Base-by-base conservation (phyloP, 1,140 invertebrate species). In the Neuroterus valhalla region DNA sequence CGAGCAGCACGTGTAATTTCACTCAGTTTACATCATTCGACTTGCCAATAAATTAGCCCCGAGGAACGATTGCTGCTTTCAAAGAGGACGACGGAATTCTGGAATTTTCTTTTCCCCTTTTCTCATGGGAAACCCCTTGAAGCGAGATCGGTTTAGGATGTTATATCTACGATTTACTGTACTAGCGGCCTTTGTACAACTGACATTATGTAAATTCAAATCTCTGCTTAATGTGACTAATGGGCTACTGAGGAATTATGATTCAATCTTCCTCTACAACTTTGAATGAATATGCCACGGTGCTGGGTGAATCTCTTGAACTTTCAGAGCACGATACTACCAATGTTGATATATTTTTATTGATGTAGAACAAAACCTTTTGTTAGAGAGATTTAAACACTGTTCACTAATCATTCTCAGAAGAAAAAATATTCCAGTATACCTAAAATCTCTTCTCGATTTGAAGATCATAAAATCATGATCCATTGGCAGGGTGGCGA, bases 11-110 rank as follows among this genome's bases (percentile, higher is more conserved):
- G 55, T 62, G 55, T 62, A 62, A 62, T 62, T 62, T 38, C 55
- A 62, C 55, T 31, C 26, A 62, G 55, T 62, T 62, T 62, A 62
- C 26, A 62, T 62, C 55, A 62, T 62, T 62, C 26, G 55, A 62
- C 55, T 62, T 55, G 26, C 31, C 55, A 23, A 62, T 62, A 62
- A 62, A 62, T 62, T 62, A 62, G 55, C 55, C 55, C 31, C 55
- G 15, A 62, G 55, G 55, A 62, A 62, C 26, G 55, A 62, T 62
- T 62, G 23, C 55, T 62, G 31, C 55, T 62, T 62, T 62, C 55
- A 26, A 15, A n/a, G 55, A 62, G 26, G 52, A 62, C 55, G 26
- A 62, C 26, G 55, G 55, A 62, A 62, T 62, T 23, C 23, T 62
- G 55, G 23, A 62, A 62, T 62, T 62, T 23, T 31, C 31, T 14